phyloP scores from a whole-genome alignment of 2,888 invertebrate species.

The Rapana venosa region DNA sequence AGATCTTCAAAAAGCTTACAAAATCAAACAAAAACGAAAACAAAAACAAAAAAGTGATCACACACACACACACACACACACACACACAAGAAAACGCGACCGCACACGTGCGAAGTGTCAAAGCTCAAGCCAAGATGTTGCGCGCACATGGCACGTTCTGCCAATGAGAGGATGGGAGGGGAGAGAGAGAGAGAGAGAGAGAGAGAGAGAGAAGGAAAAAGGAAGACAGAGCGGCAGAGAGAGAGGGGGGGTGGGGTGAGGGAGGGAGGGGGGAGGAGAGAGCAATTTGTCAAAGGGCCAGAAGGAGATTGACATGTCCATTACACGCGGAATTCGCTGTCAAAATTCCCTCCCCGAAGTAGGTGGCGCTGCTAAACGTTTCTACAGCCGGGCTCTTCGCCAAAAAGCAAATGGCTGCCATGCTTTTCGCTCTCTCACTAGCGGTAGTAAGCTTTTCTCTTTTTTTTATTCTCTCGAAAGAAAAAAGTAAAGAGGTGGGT shows the following conservation, averaged over 20 bases:
- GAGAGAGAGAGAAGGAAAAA: background rate
- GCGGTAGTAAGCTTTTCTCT: background rate
- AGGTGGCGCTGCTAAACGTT: conserved; percentile 37
- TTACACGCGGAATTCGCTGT: conserved; percentile 41
- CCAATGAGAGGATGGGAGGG: background rate
- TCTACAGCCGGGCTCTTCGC: conserved; percentile 16
- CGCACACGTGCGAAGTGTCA: background rate
- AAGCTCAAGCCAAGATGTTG: too few species aligned
- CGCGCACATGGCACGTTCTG: background rate
- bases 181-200: background rate
- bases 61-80: background rate
- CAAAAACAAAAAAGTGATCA: background rate
- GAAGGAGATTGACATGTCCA: conserved; percentile 42
- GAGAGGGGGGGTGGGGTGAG: background rate
- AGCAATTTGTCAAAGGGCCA: conserved; percentile 40
- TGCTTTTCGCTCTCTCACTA: background rate
- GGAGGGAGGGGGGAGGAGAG: background rate
- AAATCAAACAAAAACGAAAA: too few species aligned
- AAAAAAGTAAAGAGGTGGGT: background rate
- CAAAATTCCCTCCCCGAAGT: conserved; percentile 42
- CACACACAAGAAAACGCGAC: background rate
- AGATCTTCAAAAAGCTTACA: too few species aligned
- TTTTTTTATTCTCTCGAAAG: background rate
- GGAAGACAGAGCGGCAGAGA: background rate
- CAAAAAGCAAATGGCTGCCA: conserved; percentile 37